phyloP scores from a whole-genome alignment of 2,888 invertebrate genomes.

The Periphyllus acericola region DNA sequence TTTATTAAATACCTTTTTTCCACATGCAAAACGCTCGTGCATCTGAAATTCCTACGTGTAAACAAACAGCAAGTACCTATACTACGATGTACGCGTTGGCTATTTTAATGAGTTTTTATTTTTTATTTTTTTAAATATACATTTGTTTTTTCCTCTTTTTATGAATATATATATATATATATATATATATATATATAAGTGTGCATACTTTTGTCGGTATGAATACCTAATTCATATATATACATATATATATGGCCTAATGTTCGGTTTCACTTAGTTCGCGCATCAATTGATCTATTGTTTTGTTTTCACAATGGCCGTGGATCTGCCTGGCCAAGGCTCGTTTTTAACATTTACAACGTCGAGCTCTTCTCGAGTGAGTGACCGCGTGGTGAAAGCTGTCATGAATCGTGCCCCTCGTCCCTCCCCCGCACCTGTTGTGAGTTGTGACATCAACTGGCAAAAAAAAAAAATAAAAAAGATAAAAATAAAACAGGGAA shows the following conservation, averaged over 20 bases:
- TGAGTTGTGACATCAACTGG: constrained; percentile 51
- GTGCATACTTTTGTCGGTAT: constrained; percentile 15
- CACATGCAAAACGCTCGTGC: neutral
- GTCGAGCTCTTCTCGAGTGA: constrained; percentile 56
- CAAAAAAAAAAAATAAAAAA: constrained; percentile 29
- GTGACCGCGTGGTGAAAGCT: constrained; percentile 58
- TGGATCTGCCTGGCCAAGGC: constrained; percentile 44
- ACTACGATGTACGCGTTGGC: neutral
- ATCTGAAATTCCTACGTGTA: constrained; percentile 5
- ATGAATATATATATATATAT: neutral
- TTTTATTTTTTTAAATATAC: neutral
- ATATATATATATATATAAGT: neutral
- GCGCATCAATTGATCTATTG: constrained; percentile 59
- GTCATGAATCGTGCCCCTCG: constrained; percentile 35
- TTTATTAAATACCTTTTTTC: constrained; percentile 22
- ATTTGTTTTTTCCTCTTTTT: constrained; percentile 17
- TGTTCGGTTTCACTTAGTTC: constrained; percentile 57
- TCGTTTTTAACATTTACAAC: constrained; percentile 51
- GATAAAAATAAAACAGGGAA: constrained; percentile 24
- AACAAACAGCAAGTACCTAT: neutral
- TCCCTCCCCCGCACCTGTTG: constrained; percentile 11
- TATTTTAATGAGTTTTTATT: constrained; percentile 12
- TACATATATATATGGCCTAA: constrained; percentile 1
- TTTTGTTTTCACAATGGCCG: constrained; percentile 57
- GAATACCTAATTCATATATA: neutral